Conservation (phyloP, 2,797 vertebrate species). For the Florisuga fusca region DNA sequence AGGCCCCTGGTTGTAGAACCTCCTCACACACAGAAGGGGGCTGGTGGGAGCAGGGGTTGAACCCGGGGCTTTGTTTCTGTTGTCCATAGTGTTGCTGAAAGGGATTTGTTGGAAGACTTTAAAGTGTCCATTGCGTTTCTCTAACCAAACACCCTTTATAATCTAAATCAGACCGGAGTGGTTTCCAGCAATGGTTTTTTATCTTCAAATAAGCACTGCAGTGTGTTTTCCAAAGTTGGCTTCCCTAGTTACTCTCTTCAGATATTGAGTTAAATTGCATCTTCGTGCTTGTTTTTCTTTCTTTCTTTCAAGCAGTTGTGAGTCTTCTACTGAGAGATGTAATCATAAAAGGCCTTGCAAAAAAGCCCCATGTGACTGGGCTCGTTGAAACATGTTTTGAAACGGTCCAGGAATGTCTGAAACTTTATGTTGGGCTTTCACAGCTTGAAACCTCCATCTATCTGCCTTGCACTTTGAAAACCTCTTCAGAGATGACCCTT, state of each 20-base stretch:
- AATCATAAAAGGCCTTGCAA: constrained; percentile 65
- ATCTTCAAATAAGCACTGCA: constrained; percentile 9
- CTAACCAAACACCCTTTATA: neutral
- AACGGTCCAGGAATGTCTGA: constrained; percentile 61
- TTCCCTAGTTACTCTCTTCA: constrained; percentile 2
- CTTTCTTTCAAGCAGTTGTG: constrained; percentile 20
- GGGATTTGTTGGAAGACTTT: neutral
- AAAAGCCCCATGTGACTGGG: constrained; percentile 16
- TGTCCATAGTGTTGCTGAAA: neutral
- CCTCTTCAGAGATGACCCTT: constrained; percentile 10
- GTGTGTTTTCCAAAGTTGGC: neutral
- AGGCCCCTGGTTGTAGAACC: neutral
- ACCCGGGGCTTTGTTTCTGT: neutral
- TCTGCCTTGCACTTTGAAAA: neutral
- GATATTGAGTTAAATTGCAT: constrained; percentile 49
- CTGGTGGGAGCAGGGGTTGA: neutral
- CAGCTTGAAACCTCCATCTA: constrained; percentile 15
- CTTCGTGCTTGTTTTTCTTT: constrained; percentile 55
- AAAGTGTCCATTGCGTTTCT: neutral
- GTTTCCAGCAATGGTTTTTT: constrained; percentile 23
- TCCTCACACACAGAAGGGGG: neutral
- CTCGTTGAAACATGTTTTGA: constrained; percentile 53
- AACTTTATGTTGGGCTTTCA: constrained; percentile 47
- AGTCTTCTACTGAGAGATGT: constrained; percentile 31
- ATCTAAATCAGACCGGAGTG: neutral